Conservation (phyloP, 2,797 vertebrate species). For the Aulostomus chinensis region DNA sequence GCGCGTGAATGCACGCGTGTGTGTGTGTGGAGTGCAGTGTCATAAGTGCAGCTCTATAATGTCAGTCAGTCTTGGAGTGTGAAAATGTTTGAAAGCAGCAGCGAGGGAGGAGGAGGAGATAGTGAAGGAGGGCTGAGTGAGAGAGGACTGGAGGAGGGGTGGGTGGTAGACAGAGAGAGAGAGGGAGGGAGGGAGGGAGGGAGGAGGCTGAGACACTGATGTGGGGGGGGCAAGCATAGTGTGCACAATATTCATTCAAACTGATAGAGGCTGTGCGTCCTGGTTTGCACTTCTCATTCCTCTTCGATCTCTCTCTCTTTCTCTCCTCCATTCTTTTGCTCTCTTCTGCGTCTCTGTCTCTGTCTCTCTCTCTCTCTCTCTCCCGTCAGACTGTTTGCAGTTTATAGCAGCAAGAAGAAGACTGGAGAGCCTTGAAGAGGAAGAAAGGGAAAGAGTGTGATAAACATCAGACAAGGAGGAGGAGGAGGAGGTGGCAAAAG, state of each 20-base stretch:
- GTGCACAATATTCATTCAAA: constrained; percentile 84
- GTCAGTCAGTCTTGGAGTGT: constrained; percentile 69
- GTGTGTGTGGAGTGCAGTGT: constrained; percentile 27
- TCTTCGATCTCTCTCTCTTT: constrained; percentile 27
- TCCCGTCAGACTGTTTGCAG: constrained; percentile 71
- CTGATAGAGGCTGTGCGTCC: constrained; percentile 80
- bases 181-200: constrained; percentile 24
- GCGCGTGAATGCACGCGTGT: constrained; percentile 15
- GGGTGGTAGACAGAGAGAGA: constrained; percentile 48
- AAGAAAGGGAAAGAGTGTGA: constrained; percentile 38
- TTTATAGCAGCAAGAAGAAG: constrained; percentile 67
- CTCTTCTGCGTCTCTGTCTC: constrained; percentile 18
- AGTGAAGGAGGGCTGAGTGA: constrained; percentile 60
- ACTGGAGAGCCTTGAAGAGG: constrained; percentile 44
- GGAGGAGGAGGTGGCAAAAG: constrained; percentile 13
- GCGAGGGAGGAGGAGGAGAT: constrained; percentile 54
- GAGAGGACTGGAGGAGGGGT: constrained; percentile 71
- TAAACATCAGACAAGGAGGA: constrained; percentile 22
- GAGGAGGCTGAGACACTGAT: too few relatives aligned
- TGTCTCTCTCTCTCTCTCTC: constrained; percentile 20
- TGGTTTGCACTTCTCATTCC: constrained; percentile 74
- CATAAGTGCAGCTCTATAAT: constrained; percentile 66
- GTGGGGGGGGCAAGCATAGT: constrained; percentile 58
- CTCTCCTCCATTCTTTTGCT: too few relatives aligned
- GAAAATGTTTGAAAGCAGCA: constrained; percentile 73